Evolutionary conservation across 2,113 vertebrate genomes (phyloP), one percentile per base, ranked within the genome.

Genomic region (Periophthalmus modestus): DNA sequence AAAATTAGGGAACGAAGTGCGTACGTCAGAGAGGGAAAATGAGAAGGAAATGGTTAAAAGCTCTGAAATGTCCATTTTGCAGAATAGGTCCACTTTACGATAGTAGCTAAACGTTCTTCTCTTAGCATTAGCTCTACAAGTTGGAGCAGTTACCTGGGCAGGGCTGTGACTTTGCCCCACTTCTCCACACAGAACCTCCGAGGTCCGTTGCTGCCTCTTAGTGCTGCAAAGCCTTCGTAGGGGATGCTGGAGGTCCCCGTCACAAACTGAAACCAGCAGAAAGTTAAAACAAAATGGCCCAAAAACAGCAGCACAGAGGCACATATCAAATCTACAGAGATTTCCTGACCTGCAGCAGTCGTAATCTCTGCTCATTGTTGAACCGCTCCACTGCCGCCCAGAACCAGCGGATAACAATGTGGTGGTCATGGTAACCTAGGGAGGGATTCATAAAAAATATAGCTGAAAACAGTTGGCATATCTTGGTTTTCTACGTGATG

Each of bases 321-420:
- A 36, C 7, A 63, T 5, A 65, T 9, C 2, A 10, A 39, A 43
- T 39, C 48, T 34, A 34, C 6, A 59, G 24, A 1, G 2, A 66
- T n/a, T n/a, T n/a, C 36, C 33, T 1, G 72, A 98, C 96, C 95
- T 98, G 96, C 81, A 98, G 76, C 75, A 98, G 92, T 9, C 96
- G 89, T 0, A 98, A 91, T 36, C 96, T 95, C 77, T 98, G 96
- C 70, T 98, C 96, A 81, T 98, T 98, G 79, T 98, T 98, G 93
- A 98, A 98, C 81, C 96, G 94, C 88, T 98, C 96, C 71, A 98
- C 96, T 12, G 96, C 96, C 57, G 95, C 95, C 96, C 96, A 98
- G 91, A 98, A 98, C 96, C 96, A 98, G 67, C 96, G 94, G 82
- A 98, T 97, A 55, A 98, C 96, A 39, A 98, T 96, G 77, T 98